Conservation (phyloP, 2,113 vertebrate species). For the Ictalurus furcatus region DNA sequence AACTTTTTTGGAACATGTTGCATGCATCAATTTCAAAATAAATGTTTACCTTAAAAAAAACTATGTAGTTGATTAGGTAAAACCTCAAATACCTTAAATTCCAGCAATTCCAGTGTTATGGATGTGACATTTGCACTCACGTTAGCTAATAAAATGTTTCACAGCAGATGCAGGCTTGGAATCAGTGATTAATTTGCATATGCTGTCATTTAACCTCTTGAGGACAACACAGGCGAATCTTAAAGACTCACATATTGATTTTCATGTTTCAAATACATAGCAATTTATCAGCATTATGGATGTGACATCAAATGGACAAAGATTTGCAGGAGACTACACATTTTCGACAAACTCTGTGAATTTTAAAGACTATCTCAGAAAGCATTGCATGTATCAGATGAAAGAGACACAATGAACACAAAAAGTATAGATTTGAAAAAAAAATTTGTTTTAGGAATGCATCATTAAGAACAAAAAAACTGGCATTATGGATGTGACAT, state of each 20-base stretch:
- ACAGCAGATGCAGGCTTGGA: neutral
- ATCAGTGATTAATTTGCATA: neutral
- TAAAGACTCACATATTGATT: neutral
- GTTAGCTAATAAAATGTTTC: neutral
- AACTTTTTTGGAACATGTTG: too few species aligned
- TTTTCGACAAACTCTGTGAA: neutral
- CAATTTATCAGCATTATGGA: neutral
- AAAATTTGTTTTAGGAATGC: neutral
- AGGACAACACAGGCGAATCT: neutral
- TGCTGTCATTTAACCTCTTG: neutral
- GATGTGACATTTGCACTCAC: neutral
- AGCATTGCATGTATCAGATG: neutral
- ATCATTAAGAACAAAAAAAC: neutral
- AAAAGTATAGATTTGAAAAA: neutral
- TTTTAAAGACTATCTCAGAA: neutral
- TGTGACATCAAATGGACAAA: neutral
- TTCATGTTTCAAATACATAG: neutral
- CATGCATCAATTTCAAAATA: too few species aligned
- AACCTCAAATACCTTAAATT: too few species aligned
- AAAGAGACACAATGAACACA: neutral
- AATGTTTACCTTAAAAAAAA: too few species aligned
- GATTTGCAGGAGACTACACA: neutral
- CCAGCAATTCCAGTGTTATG: neutral
- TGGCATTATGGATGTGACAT: neutral
- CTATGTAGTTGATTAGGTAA: too few species aligned